Base-by-base conservation (phyloP, 2,888 invertebrate species). In the Kryphioiulus occultus region DNA sequence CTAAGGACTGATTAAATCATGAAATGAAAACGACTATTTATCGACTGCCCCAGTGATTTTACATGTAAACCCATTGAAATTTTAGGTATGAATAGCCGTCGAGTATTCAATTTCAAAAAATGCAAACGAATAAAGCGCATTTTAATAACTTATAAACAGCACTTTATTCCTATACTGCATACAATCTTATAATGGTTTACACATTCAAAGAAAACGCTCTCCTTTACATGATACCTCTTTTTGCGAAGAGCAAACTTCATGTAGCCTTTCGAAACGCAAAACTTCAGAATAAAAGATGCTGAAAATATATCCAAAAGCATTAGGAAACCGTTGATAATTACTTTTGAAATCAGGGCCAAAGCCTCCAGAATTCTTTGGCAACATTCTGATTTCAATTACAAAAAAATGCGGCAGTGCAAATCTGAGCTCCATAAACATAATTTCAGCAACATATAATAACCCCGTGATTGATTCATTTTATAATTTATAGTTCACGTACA, bases 401-500 rank as follows among this genome's bases (percentile, higher is more conserved):
- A 53, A 53, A 68, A 68, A 68, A 22, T 68, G 26, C 68, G 10
- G 22, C 68, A 26, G 68, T 68, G 68, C 68, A 26, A 68, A 68
- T 68, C 68, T 26, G 68, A 68, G 10, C 68, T 68, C 68, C n/a
- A 68, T 26, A 68, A 68, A 68, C 68, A 68, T 68, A 26, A 26
- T 68, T 68, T 68, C 68, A 68, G 26, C 26, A 68, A 26, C 26
- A 19, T 68, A 68, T 68, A 68, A 68, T 68, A 68, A 68, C 68
- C 68, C 22, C 26, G n/a, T 68, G 68, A 68, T 68, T 68, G 68
- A 68, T 68, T 68, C 68, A 68, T 68, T 68, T 68, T 26, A 12
- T 68, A 68, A 68, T 68, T 68, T 68, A 68, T 68, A 68, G 68
- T 68, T 68, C 68, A 68, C 68, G 68, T 68, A 68, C 68, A 68